Conservation (phyloP, 2,113 vertebrate genomes). For the Apaloderma vittatum region DNA sequence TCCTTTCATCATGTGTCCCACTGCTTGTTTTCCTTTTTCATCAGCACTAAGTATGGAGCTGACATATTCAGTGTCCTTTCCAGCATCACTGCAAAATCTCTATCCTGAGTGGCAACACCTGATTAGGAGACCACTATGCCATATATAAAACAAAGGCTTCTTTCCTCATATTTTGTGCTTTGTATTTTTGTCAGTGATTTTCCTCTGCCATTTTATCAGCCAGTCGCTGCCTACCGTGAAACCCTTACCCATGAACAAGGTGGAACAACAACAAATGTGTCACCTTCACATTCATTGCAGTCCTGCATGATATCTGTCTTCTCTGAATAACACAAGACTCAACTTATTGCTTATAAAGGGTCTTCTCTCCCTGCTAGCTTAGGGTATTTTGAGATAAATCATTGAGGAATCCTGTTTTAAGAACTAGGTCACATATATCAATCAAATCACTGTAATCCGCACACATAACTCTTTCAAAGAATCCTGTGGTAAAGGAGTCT, state of each 20-base stretch:
- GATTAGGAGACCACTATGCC: background rate
- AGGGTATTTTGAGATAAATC: accelerated
- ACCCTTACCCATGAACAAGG: background rate
- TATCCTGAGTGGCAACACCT: background rate
- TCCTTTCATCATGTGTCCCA: background rate
- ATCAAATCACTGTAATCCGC: background rate
- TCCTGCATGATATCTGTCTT: background rate
- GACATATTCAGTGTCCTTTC: background rate
- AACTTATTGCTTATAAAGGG: background rate
- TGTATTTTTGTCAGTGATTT: background rate
- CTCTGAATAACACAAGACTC: background rate
- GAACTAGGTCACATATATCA: background rate
- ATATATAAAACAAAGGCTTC: background rate
- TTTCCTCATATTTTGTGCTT: background rate
- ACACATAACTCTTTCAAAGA: background rate
- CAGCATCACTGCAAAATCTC: background rate
- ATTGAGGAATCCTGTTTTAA: background rate
- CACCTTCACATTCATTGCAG: background rate
- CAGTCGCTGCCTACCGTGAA: background rate
- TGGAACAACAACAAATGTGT: background rate
- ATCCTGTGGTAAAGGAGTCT: too few species aligned
- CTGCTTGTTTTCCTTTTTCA: background rate
- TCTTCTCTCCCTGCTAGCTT: background rate
- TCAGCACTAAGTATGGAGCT: background rate
- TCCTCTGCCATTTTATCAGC: background rate